A percentile compares a stretch with the other conserved stretches of the same genome.
Conservation (phyloP, 2,797 vertebrate genomes). For the Echeneis naucrates region DNA sequence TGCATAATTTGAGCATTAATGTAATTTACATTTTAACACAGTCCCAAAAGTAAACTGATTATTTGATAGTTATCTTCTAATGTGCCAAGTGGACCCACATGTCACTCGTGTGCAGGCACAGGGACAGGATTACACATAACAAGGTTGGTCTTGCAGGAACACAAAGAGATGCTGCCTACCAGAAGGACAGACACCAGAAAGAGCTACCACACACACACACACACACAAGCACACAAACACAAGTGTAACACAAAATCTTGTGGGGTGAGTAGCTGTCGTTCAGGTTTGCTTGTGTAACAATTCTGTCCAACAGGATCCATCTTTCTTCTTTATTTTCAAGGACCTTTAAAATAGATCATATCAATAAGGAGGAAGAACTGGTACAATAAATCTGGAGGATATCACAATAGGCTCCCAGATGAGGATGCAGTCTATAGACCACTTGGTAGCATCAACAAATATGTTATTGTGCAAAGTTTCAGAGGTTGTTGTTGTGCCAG, state of each 20-base stretch:
- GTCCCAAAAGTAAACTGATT: conserved; percentile 87
- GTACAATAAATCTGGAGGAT: conserved; percentile 59
- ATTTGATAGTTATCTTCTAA: conserved; percentile 88
- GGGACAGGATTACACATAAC: conserved; percentile 79
- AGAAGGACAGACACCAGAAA: conserved; percentile 62
- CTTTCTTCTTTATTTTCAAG: conserved; percentile 79
- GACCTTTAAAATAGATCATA: conserved; percentile 79
- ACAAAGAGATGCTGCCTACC: conserved; percentile 70
- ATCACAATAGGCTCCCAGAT: conserved; percentile 48
- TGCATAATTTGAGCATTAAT: conserved; percentile 89
- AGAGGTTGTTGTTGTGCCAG: conserved; percentile 54
- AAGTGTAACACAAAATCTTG: conserved; percentile 46
- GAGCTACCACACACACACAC: conserved; percentile 19
- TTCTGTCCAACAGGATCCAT: conserved; percentile 71
- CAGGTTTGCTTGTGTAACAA: conserved; percentile 77
- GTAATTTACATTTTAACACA: conserved; percentile 89
- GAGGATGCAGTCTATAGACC: conserved; percentile 38
- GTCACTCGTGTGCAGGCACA: conserved; percentile 78
- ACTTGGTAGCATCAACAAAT: conserved; percentile 52
- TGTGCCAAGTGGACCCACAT: conserved; percentile 81
- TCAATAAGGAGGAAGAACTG: conserved; percentile 65
- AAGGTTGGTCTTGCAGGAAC: conserved; percentile 76
- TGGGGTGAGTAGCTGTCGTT: conserved; percentile 71
- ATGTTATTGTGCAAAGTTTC: conserved; percentile 60
- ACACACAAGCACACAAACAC: conserved; percentile 7